Evolutionary conservation across 1,140 invertebrate species (phyloP).

Genomic region (Armadillidium nasatum): DNA sequence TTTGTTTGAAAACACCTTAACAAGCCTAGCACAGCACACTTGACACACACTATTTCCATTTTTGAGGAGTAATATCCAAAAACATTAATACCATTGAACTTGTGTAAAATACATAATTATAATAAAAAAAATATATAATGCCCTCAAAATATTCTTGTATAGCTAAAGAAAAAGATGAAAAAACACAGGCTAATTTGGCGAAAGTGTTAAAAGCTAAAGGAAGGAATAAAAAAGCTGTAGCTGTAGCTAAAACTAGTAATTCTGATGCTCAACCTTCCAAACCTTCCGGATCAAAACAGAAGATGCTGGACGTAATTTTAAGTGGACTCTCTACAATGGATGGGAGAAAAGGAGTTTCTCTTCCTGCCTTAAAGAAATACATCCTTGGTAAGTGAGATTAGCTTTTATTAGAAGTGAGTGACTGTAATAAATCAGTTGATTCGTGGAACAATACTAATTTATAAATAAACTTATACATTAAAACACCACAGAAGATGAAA

Average conservation of each 20-base stretch:
- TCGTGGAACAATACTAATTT: too few species aligned
- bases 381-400: background rate
- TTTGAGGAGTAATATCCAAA: too few species aligned
- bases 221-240: background rate
- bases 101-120: too few species aligned
- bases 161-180: background rate
- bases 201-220: background rate
- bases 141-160: too few species aligned
- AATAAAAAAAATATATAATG: too few species aligned
- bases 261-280: background rate
- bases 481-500: background rate
- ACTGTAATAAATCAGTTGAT: too few species aligned
- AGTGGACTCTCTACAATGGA: background rate
- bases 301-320: background rate
- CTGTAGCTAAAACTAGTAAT: background rate
- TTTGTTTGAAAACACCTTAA: too few species aligned
- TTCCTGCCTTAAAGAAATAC: conserved; percentile 4
- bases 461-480: too few species aligned
- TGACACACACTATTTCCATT: too few species aligned
- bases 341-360: background rate
- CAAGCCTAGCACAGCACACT: too few species aligned
- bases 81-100: too few species aligned
- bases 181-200: background rate
- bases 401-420: too few species aligned
- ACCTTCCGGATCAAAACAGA: background rate